These are phyloP conservation scores for Poeciliopsis turneri DNA, from an alignment of 2,797 vertebrate genomes.

Conservation along the genomic window DNA sequence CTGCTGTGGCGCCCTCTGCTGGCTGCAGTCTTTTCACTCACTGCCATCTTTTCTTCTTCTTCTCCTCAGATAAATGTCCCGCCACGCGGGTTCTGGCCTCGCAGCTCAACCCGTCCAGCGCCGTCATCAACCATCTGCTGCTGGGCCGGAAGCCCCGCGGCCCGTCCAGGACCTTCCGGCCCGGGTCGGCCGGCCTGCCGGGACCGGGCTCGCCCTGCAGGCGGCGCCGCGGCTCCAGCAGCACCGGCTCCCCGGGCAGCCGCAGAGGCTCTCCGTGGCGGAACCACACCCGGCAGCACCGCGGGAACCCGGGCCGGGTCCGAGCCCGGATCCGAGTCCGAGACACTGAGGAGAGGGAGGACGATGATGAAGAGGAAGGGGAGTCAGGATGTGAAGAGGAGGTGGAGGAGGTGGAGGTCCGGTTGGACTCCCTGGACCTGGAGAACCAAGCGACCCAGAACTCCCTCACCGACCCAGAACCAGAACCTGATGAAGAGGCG, in stretches of 20 bases:
- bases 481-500: constrained; percentile 16
- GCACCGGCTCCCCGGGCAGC: constrained; percentile 69
- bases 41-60: constrained; percentile 3
- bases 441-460: constrained; percentile 25
- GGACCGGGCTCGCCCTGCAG: constrained; percentile 58
- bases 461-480: constrained; percentile 6
- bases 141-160: constrained; percentile 87
- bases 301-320: constrained; percentile 85
- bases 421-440: constrained; percentile 85
- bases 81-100: constrained; percentile 91
- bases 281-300: constrained; percentile 90
- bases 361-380: constrained; percentile 51
- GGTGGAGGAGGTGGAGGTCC: constrained; percentile 80
- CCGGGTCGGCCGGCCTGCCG: constrained; percentile 69
- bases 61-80: constrained; percentile 89
- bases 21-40: constrained; percentile 13
- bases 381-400: constrained; percentile 21
- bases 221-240: constrained; percentile 31
- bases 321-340: constrained; percentile 87
- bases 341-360: constrained; percentile 71
- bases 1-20: constrained; percentile 34
- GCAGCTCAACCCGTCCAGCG: constrained; percentile 88
- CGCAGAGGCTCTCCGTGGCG: constrained; percentile 89
- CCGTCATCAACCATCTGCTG: constrained; percentile 96
- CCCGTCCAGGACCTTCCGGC: constrained; percentile 76